These are phyloP conservation scores for Drosophila seguyi DNA, from an alignment of 1,140 invertebrate species.

Conservation along the genomic window DNA sequence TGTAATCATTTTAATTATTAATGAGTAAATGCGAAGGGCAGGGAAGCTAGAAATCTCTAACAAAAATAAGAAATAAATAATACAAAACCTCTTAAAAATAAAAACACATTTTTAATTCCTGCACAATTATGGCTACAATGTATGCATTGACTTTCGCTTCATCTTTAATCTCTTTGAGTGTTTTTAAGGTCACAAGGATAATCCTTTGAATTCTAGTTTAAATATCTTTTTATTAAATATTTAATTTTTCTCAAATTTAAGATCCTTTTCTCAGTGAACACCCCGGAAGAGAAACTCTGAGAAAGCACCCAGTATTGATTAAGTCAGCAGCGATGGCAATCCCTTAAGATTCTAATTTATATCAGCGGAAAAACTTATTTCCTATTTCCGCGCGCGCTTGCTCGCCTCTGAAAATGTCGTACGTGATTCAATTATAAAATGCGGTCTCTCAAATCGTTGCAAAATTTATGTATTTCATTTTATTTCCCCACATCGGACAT, in stretches of 20 bases:
- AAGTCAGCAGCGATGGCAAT: constrained; percentile 58
- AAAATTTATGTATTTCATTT: constrained; percentile 85
- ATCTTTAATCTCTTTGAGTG: too few species aligned
- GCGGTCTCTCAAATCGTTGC: constrained; percentile 85
- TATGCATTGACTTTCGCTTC: too few species aligned
- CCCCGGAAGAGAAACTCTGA: background rate
- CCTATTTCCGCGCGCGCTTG: constrained; percentile 68
- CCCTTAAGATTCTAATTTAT: constrained; percentile 84
- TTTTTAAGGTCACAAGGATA: too few species aligned
- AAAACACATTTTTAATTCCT: too few species aligned
- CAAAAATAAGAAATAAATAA: too few species aligned
- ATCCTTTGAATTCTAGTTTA: too few species aligned
- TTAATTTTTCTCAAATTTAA: background rate
- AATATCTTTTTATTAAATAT: background rate
- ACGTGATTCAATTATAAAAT: constrained; percentile 85
- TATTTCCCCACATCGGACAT: constrained; percentile 70
- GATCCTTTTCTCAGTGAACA: constrained; percentile 5
- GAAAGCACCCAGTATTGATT: constrained; percentile 61
- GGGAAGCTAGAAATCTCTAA: too few species aligned
- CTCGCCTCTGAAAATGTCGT: constrained; percentile 70
- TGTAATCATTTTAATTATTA: too few species aligned
- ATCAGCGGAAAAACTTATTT: constrained; percentile 82
- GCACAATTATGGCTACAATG: too few species aligned
- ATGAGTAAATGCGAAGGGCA: too few species aligned
- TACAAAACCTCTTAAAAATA: background rate